A percentile compares a stretch with the other conserved stretches of the same genome.
phyloP scores from a whole-genome alignment of 2,888 invertebrate genomes.

The Drosophila mimica region DNA sequence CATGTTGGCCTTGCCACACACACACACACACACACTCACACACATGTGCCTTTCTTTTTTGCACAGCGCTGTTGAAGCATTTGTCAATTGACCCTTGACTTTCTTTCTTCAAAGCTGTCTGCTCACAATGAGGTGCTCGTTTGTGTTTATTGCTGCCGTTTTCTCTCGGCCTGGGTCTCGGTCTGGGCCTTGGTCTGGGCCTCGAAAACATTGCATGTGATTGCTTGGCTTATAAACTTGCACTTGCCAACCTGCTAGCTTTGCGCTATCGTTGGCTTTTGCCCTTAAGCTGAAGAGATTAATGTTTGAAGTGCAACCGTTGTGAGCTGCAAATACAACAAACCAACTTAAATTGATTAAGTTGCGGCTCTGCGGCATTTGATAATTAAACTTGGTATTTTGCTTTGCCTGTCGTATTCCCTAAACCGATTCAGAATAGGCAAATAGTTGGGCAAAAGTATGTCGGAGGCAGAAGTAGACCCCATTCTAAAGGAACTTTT shows the following conservation, averaged over 20 bases:
- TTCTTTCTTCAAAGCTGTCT: conserved; percentile 42
- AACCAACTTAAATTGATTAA: conserved; percentile 24
- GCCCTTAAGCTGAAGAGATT: conserved; percentile 16
- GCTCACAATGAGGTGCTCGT: conserved; percentile 29
- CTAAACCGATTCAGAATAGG: not conserved
- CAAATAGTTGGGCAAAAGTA: not conserved
- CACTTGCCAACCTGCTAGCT: conserved; percentile 18
- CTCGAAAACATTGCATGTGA: conserved; percentile 44
- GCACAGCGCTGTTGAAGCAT: conserved; percentile 45
- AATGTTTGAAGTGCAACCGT: conserved; percentile 6
- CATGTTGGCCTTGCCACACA: conserved; percentile 36
- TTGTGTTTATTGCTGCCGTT: conserved; percentile 21
- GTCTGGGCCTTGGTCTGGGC: too few species aligned
- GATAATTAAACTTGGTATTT: conserved; percentile 10
- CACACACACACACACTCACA: conserved; percentile 7
- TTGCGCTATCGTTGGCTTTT: conserved; percentile 44
- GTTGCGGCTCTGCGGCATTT: not conserved
- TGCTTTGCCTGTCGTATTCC: not conserved
- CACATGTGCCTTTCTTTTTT: conserved; percentile 23
- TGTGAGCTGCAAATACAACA: conserved; percentile 2
- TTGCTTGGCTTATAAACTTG: conserved; percentile 31
- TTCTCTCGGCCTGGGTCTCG: not conserved
- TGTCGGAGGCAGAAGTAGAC: not conserved
- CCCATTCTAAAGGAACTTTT: not conserved
- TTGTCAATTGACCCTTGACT: conserved; percentile 63